phyloP scores from a whole-genome alignment of 2,113 vertebrate genomes.

The Macrotis lagotis region DNA sequence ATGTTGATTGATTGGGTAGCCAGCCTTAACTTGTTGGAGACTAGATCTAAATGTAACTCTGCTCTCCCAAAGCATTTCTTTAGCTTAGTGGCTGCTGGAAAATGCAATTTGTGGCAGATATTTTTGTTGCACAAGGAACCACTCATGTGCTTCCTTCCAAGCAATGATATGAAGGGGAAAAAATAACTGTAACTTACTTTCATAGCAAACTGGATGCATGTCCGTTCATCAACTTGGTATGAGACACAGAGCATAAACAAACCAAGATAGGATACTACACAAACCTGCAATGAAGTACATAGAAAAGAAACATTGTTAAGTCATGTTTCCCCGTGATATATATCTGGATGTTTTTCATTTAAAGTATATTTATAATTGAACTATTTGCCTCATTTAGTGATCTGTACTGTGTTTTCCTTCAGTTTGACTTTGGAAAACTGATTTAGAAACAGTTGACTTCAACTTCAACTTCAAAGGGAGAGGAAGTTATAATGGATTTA shows the following conservation, averaged over 20 bases:
- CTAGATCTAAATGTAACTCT: slow-evolving; percentile 33
- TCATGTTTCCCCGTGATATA: not conserved
- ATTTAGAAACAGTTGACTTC: slow-evolving; percentile 30
- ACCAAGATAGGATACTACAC: slow-evolving; percentile 91
- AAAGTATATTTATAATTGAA: not conserved
- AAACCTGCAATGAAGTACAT: slow-evolving; percentile 85
- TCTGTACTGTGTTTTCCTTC: slow-evolving; percentile 8
- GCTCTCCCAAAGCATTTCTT: slow-evolving; percentile 46
- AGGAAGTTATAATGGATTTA: not conserved
- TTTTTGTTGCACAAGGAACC: slow-evolving; percentile 3
- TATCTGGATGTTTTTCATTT: not conserved
- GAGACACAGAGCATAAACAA: slow-evolving; percentile 92
- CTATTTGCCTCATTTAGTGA: slow-evolving; percentile 8
- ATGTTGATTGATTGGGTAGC: not conserved
- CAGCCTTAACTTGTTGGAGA: slow-evolving; percentile 34
- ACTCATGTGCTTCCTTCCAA: slow-evolving; percentile 36
- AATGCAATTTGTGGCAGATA: slow-evolving; percentile 62
- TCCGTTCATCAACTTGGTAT: slow-evolving; percentile 92
- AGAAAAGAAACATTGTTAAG: not conserved
- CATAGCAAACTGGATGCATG: slow-evolving; percentile 89
- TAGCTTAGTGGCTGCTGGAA: slow-evolving; percentile 39
- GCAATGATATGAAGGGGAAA: not conserved
- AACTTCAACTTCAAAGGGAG: not conserved
- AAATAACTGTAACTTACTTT: slow-evolving; percentile 87
- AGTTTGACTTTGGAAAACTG: not conserved